Conservation (phyloP, 2,113 vertebrate genomes). For the Alouatta palliata region DNA sequence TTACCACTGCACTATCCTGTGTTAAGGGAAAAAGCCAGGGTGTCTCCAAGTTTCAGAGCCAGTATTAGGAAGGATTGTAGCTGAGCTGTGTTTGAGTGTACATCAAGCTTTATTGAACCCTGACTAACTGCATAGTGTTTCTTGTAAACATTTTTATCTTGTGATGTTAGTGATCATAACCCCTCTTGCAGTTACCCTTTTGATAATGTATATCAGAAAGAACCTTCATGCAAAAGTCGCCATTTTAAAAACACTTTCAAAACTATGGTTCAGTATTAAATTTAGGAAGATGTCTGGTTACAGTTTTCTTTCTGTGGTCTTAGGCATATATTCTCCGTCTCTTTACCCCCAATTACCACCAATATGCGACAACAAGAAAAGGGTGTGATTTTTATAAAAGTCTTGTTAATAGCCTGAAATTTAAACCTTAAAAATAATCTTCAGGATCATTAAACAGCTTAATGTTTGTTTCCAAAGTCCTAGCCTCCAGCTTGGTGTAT, state of each 20-base stretch:
- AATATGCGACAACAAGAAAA: neutral
- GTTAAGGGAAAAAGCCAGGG: neutral
- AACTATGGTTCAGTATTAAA: neutral
- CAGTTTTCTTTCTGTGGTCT: neutral
- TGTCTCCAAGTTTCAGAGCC: neutral
- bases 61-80: neutral
- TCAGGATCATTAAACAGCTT: slow-evolving; percentile 33
- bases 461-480: slow-evolving; percentile 85
- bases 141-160: neutral
- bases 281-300: neutral
- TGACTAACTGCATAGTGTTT: neutral
- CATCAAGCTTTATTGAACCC: neutral
- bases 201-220: neutral
- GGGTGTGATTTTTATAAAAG: neutral
- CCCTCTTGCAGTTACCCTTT: neutral
- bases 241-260: slow-evolving; percentile 19
- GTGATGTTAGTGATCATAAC: neutral
- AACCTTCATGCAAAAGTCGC: neutral
- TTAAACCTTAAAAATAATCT: slow-evolving; percentile 24
- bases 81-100: neutral
- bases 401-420: neutral
- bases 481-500: slow-evolving; percentile 96
- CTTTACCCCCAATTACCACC: neutral
- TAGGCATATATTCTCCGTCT: neutral
- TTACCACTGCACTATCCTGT: neutral